These are phyloP conservation scores for Plotosus lineatus DNA, from an alignment of 2,113 vertebrate genomes.

Conservation along the genomic window DNA sequence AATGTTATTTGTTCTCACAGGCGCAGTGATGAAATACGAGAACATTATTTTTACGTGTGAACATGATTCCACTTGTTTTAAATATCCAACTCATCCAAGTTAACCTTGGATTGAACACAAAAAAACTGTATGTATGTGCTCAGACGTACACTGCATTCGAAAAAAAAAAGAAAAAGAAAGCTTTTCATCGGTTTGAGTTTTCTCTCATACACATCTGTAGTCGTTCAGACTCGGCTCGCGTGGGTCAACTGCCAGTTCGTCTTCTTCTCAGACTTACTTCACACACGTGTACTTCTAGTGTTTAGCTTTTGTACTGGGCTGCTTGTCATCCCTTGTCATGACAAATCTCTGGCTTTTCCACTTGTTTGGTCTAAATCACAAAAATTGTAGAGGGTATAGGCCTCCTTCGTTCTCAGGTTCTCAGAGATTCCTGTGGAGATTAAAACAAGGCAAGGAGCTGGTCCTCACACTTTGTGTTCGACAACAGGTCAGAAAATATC, in stretches of 20 bases:
- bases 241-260: background rate
- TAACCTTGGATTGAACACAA: background rate
- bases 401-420: background rate
- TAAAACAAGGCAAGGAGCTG: background rate
- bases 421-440: background rate
- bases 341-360: background rate
- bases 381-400: background rate
- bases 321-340: constrained; percentile 26
- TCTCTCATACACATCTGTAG: constrained; percentile 12
- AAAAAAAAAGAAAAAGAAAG: background rate
- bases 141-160: background rate
- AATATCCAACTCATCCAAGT: background rate
- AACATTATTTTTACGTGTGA: background rate
- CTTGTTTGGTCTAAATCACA: constrained; percentile 14
- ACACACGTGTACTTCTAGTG: background rate
- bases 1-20: background rate
- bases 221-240: background rate
- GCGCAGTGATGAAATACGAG: background rate
- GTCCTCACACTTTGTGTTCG: background rate
- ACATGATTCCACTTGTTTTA: background rate
- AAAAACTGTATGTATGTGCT: background rate
- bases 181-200: background rate
- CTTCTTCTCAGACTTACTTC: constrained; percentile 11
- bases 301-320: constrained; percentile 10
- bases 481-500: background rate